A percentile compares a stretch with the other conserved stretches of the same genome.
phyloP scores from a whole-genome alignment of 1,140 invertebrate species.

The Rhagoletis zephyria region DNA sequence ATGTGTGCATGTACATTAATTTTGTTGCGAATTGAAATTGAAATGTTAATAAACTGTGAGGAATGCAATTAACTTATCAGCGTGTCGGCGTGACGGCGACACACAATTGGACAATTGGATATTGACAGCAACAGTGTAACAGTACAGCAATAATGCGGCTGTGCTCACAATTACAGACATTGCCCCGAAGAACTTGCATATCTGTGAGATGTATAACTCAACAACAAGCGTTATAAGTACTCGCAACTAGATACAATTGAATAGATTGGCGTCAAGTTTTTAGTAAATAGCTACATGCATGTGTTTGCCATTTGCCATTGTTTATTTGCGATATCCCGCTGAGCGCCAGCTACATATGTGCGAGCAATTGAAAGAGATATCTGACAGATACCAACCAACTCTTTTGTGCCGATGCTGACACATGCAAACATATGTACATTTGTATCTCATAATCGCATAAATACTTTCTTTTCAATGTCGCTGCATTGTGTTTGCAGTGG shows the following conservation, averaged over 20 bases:
- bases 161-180: background rate
- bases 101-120: background rate
- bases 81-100: conserved; percentile 15
- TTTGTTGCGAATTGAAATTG: background rate
- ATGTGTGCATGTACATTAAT: too few species aligned
- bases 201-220: background rate
- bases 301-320: background rate
- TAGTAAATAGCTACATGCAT: background rate
- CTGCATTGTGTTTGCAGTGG: background rate
- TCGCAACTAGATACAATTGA: background rate
- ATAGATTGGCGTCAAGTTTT: conserved; percentile 4
- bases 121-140: background rate
- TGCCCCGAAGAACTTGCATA: background rate
- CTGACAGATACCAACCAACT: background rate
- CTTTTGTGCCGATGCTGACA: background rate
- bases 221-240: too few species aligned
- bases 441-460: background rate
- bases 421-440: too few species aligned
- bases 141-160: background rate
- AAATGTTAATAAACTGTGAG: conserved; percentile 40
- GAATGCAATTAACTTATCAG: conserved; percentile 45
- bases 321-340: background rate
- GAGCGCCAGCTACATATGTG: background rate
- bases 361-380: background rate
- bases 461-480: conserved; percentile 35